A percentile compares a stretch with the other conserved stretches of the same genome.
Evolutionary conservation across 2,113 vertebrate genomes (phyloP).

Genomic region (Euleptes europaea): DNA sequence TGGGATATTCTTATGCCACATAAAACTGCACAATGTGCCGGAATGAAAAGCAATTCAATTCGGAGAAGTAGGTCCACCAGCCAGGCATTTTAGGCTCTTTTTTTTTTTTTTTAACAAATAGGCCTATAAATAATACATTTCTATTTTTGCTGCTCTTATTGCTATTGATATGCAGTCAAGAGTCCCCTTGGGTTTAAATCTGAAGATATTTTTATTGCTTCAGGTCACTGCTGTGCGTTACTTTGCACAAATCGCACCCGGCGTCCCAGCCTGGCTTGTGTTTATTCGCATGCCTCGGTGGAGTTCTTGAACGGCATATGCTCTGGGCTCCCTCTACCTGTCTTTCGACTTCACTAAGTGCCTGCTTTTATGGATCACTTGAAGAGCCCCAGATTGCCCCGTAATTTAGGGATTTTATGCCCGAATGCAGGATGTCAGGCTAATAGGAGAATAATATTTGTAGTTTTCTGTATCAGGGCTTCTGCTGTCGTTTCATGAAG

Average conservation of each 20-base stretch:
- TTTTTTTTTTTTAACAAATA: conserved; percentile 48
- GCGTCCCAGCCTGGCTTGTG: conserved; percentile 47
- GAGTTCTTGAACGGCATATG: conserved; percentile 47
- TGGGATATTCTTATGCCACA: conserved; percentile 5
- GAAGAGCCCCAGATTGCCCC: conserved; percentile 53
- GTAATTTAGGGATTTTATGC: conserved; percentile 70
- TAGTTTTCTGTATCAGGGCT: neutral
- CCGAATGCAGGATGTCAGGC: conserved; percentile 49
- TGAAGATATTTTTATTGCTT: conserved; percentile 65
- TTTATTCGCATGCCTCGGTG: conserved; percentile 63
- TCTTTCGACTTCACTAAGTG: conserved; percentile 67
- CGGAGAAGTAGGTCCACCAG: conserved; percentile 35
- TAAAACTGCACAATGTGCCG: conserved; percentile 35
- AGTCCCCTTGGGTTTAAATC: conserved; percentile 60
- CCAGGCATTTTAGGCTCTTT: conserved; percentile 55
- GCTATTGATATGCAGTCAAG: conserved; percentile 66
- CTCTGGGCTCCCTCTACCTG: conserved; percentile 54
- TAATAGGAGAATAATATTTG: conserved; percentile 35
- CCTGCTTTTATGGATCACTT: conserved; percentile 63
- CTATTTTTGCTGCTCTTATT: conserved; percentile 63
- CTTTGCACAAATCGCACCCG: conserved; percentile 51
- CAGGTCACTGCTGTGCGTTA: conserved; percentile 53
- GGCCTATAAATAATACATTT: conserved; percentile 72
- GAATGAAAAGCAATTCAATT: conserved; percentile 43
- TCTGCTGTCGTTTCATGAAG: conserved; percentile 26